Evolutionary conservation across 2,888 invertebrate species (phyloP).

Genomic region (Drosophila stalkeri): DNA sequence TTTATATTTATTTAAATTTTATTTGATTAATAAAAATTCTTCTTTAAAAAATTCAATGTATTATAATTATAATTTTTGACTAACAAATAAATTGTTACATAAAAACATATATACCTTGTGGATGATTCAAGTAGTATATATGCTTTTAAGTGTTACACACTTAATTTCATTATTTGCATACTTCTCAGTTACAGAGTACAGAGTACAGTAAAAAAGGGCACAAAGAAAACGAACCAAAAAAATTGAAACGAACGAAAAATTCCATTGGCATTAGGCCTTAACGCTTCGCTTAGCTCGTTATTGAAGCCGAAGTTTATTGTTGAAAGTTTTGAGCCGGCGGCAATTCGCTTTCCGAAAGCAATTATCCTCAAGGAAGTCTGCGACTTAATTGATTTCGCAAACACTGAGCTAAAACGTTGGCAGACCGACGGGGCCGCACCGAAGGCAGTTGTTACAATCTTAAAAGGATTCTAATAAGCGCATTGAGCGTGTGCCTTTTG

Average conservation of each 20-base stretch:
- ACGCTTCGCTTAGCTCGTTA: constrained; percentile 77
- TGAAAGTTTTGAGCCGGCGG: constrained; percentile 69
- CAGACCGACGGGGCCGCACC: not conserved
- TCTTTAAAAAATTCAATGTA: no score
- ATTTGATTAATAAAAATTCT: no score
- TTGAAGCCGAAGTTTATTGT: constrained; percentile 73
- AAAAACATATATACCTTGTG: no score
- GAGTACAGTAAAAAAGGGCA: not conserved
- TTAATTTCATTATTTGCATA: not conserved
- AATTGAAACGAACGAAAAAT: constrained; percentile 33
- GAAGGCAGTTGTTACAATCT: constrained; percentile 65
- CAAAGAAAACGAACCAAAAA: not conserved
- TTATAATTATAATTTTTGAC: no score
- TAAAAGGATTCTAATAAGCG: constrained; percentile 78
- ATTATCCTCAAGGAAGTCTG: constrained; percentile 76
- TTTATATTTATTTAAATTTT: no score
- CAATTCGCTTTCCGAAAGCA: constrained; percentile 69
- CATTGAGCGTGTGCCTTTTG: constrained; percentile 65
- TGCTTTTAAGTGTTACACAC: not conserved
- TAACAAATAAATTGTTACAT: no score
- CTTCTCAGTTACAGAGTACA: not conserved
- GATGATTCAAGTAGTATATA: not conserved
- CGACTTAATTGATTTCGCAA: constrained; percentile 78
- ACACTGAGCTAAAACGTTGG: constrained; percentile 11
- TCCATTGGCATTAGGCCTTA: constrained; percentile 72